phyloP scores from a whole-genome alignment of 1,140 invertebrate genomes.

The Drosophila punjabiensis region DNA sequence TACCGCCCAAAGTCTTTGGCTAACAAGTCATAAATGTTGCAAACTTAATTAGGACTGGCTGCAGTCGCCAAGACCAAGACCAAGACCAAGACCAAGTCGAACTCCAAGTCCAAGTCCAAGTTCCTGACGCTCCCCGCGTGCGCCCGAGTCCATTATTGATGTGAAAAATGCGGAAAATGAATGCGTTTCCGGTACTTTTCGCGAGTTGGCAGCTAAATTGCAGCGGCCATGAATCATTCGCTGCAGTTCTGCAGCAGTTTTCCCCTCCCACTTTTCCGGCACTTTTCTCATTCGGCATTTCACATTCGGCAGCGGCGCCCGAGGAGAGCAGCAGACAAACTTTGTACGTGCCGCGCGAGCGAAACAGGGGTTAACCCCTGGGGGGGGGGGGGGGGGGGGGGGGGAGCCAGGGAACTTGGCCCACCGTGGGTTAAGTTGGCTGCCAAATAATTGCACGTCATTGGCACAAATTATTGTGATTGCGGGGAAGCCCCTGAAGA shows the following conservation, averaged over 20 bases:
- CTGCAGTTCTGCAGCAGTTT: constrained; percentile 8
- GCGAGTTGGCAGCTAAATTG: constrained; percentile 83
- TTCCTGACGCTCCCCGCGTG: background rate
- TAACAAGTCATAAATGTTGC: constrained; percentile 79
- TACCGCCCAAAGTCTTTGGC: constrained; percentile 27
- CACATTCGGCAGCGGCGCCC: constrained; percentile 46
- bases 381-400: no score
- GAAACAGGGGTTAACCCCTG: constrained; percentile 6
- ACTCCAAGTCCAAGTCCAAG: background rate
- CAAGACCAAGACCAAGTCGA: constrained; percentile 1
- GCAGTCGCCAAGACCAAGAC: constrained; percentile 19
- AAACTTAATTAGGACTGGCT: constrained; percentile 72
- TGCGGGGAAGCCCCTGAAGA: constrained; percentile 2
- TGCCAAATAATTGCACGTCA: constrained; percentile 77
- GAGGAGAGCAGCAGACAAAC: constrained; percentile 74
- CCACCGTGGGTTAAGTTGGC: constrained; percentile 42
- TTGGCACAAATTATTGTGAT: constrained; percentile 75
- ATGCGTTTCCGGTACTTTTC: constrained; percentile 83
- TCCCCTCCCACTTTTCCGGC: constrained; percentile 12
- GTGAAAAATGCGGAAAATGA: constrained; percentile 83
- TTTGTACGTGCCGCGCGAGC: constrained; percentile 74
- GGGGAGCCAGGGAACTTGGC: background rate
- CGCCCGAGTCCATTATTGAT: constrained; percentile 76
- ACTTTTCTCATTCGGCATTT: constrained; percentile 32
- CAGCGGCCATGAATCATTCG: constrained; percentile 77